These are phyloP conservation scores for Porites divaricata DNA, from an alignment of 92 coral and sea anemone genomes.

Conservation along the genomic window DNA sequence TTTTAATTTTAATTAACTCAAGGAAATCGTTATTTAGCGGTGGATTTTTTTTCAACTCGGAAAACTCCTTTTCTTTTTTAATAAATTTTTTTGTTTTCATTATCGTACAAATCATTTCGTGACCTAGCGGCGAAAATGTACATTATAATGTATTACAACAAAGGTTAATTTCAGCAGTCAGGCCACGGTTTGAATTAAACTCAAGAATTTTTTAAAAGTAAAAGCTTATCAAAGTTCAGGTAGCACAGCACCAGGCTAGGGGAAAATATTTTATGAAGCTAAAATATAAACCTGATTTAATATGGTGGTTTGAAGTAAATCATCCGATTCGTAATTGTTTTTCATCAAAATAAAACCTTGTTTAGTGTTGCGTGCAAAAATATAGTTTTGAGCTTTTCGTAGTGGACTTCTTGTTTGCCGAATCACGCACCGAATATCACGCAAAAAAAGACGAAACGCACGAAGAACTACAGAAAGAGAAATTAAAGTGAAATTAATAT, in stretches of 20 bases:
- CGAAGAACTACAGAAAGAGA: background rate
- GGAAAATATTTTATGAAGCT: background rate
- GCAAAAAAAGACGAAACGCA: background rate
- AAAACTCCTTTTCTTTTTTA: background rate
- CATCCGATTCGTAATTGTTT: background rate
- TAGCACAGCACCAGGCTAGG: background rate
- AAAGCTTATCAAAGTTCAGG: background rate
- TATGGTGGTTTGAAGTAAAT: background rate
- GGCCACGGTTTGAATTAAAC: background rate
- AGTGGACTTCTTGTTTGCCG: background rate
- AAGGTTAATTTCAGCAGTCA: background rate
- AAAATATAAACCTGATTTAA: no score
- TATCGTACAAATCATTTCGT: slow-evolving; percentile 1
- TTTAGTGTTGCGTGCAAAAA: slow-evolving; percentile 27
- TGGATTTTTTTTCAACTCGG: background rate
- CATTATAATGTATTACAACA: background rate
- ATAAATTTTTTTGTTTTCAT: background rate
- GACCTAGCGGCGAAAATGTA: slow-evolving; percentile 6
- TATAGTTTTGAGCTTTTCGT: no score
- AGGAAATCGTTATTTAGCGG: no score
- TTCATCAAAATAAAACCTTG: background rate
- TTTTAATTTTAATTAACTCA: no score
- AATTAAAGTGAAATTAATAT: background rate
- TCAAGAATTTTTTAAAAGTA: background rate
- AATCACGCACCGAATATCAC: slow-evolving; percentile 21